phyloP scores from a whole-genome alignment of 2,888 invertebrate species.

The Therioaphis trifolii region DNA sequence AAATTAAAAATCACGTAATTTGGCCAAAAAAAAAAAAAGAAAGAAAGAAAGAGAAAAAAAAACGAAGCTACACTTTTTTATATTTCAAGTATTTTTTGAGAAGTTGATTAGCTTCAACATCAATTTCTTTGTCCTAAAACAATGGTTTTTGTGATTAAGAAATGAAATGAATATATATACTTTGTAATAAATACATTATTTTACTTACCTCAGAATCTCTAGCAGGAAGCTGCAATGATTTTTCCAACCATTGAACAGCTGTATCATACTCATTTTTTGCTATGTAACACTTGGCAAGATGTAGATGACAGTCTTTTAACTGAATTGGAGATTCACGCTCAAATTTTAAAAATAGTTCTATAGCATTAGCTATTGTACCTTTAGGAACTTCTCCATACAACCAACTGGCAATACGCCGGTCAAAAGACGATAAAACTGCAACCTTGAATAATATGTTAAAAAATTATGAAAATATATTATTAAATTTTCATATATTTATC shows the following conservation, averaged over 20 bases:
- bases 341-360: slow-evolving; percentile 72
- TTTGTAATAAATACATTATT: neutral
- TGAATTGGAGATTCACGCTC: slow-evolving; percentile 71
- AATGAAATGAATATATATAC: neutral
- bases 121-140: slow-evolving; percentile 65
- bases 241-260: slow-evolving; percentile 71
- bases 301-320: slow-evolving; percentile 74
- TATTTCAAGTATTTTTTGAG: slow-evolving; percentile 65
- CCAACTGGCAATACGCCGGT: slow-evolving; percentile 75
- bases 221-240: slow-evolving; percentile 65
- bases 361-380: slow-evolving; percentile 75
- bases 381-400: slow-evolving; percentile 76
- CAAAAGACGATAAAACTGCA: slow-evolving; percentile 75
- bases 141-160: slow-evolving; percentile 17
- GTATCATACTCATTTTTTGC: slow-evolving; percentile 70
- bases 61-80: slow-evolving; percentile 59
- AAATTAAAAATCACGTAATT: slow-evolving; percentile 35
- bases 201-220: slow-evolving; percentile 65
- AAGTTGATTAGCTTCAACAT: slow-evolving; percentile 65
- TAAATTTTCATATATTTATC: neutral
- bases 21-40: slow-evolving; percentile 11
- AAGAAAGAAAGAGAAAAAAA: neutral
- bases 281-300: slow-evolving; percentile 73
- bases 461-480: neutral
- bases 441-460: slow-evolving; percentile 69